Conservation (phyloP, 2,797 vertebrate species). For the Acrocephalus scirpaceus region DNA sequence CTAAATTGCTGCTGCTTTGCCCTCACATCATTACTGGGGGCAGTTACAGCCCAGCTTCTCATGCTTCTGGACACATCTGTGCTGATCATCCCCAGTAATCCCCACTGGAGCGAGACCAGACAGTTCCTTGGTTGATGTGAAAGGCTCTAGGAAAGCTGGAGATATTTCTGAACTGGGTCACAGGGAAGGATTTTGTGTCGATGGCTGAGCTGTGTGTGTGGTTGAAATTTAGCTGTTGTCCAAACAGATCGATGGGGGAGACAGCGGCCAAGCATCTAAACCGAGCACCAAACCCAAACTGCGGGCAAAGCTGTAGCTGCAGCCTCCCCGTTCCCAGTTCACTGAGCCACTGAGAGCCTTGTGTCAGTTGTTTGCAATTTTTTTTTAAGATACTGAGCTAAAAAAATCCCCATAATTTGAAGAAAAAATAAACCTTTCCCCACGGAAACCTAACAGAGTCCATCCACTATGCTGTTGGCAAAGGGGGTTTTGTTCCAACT, state of each 20-base stretch:
- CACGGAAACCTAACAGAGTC: rapidly evolving
- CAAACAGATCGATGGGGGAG: not conserved
- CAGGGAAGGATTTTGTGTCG: not conserved
- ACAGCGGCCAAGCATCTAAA: not conserved
- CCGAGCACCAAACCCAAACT: too few relatives aligned
- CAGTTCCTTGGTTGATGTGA: not conserved
- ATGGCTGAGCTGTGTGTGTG: rapidly evolving
- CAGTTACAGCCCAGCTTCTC: not conserved
- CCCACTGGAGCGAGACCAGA: rapidly evolving
- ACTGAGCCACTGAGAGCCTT: not conserved
- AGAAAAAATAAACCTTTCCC: not conserved
- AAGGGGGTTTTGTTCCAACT: not conserved
- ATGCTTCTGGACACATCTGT: not conserved
- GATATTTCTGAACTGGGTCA: not conserved
- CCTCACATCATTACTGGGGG: rapidly evolving
- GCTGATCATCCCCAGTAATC: not conserved
- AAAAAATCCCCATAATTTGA: not conserved
- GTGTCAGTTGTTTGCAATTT: not conserved
- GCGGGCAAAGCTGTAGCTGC: not conserved
- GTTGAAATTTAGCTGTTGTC: not conserved
- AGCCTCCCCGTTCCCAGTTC: not conserved
- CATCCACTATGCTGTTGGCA: not conserved
- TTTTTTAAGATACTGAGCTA: not conserved
- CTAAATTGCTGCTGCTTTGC: not conserved
- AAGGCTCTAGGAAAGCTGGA: not conserved